These are phyloP conservation scores for Nerophis lumbriciformis DNA, from an alignment of 2,113 vertebrate genomes.

Conservation along the genomic window DNA sequence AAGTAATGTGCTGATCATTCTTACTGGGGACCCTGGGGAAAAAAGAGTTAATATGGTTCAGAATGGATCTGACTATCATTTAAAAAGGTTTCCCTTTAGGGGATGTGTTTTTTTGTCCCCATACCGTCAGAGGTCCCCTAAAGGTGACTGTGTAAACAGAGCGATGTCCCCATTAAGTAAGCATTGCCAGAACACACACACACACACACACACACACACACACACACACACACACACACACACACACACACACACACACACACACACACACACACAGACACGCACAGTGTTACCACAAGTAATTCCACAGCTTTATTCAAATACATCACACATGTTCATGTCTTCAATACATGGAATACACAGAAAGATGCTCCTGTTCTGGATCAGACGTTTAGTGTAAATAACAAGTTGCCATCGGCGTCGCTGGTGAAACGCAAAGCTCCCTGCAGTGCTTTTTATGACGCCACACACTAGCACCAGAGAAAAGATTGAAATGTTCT, in stretches of 20 bases:
- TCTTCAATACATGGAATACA: conserved; percentile 14
- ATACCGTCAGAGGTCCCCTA: no score
- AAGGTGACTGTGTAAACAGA: no score
- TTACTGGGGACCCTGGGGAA: no score
- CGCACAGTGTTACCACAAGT: neutral
- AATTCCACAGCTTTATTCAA: neutral
- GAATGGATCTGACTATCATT: no score
- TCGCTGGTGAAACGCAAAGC: conserved; percentile 15
- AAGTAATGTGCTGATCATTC: no score
- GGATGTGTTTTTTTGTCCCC: no score
- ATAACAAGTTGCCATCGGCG: conserved; percentile 12
- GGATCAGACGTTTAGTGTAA: conserved; percentile 26
- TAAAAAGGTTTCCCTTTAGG: no score
- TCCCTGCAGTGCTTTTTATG: conserved; percentile 31
- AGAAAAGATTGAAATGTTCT: conserved; percentile 31
- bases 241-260: neutral
- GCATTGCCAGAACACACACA: no score
- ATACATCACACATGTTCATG: conserved; percentile 29
- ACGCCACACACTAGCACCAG: conserved; percentile 36
- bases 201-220: neutral
- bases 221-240: neutral
- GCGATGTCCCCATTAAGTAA: no score
- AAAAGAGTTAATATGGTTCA: no score
- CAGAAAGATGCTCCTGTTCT: conserved; percentile 18
- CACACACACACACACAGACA: neutral